A percentile compares a stretch with the other conserved stretches of the same genome.
Evolutionary conservation across 2,888 invertebrate species (phyloP).

Genomic region (Sphaerophoria rueppellii): DNA sequence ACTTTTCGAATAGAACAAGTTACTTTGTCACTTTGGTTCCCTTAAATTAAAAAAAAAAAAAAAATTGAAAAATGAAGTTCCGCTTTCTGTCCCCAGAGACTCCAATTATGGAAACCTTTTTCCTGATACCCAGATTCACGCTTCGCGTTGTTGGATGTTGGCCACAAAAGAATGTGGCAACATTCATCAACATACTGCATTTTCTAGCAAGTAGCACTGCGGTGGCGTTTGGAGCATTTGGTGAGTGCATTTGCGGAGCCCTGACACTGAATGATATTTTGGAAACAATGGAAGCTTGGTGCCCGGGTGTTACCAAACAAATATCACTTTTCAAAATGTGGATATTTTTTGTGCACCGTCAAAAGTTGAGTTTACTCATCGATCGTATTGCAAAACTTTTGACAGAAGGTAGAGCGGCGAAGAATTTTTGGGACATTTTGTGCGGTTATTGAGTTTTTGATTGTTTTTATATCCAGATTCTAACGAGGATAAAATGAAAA

Average conservation of each 20-base stretch:
- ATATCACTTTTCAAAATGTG: conserved; percentile 78
- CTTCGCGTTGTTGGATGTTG: conserved; percentile 78
- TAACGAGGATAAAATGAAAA: conserved; percentile 74
- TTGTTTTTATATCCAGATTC: conserved; percentile 21
- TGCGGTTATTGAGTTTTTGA: not conserved
- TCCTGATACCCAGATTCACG: conserved; percentile 77
- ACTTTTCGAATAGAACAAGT: not conserved
- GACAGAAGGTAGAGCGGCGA: conserved; percentile 72
- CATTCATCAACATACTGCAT: conserved; percentile 68
- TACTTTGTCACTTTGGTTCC: not conserved
- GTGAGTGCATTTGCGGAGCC: conserved; percentile 78
- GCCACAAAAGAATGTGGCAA: conserved; percentile 76
- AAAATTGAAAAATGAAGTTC: conserved; percentile 60
- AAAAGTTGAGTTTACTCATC: conserved; percentile 75
- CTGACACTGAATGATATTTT: conserved; percentile 76
- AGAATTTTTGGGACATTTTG: not conserved
- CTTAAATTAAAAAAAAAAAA: not conserved
- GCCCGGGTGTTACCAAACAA: conserved; percentile 79
- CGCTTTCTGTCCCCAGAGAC: conserved; percentile 70
- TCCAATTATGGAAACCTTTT: conserved; percentile 77
- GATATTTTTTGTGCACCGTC: conserved; percentile 76
- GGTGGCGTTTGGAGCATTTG: conserved; percentile 77
- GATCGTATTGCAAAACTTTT: conserved; percentile 75
- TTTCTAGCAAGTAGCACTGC: conserved; percentile 75
- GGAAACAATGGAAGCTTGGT: conserved; percentile 79